Evolutionary conservation across 2,113 vertebrate species (phyloP), one percentile per base, ranked within the genome.

Genomic region (Bostrychus sinensis): DNA sequence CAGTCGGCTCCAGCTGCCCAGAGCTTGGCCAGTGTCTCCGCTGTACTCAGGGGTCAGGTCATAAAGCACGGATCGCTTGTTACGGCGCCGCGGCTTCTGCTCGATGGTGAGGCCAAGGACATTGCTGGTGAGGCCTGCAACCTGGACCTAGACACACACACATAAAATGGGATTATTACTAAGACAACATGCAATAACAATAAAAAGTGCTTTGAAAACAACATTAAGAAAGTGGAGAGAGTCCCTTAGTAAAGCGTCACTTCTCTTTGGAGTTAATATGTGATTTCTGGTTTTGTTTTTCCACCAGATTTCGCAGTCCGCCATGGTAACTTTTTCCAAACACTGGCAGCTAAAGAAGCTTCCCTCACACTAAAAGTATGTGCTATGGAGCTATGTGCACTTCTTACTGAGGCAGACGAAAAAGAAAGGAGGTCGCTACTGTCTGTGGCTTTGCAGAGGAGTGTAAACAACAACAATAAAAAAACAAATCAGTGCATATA

Each of bases 81-180:
- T 94, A 36, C 93, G 94, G 13, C 94, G 83, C 28, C 95, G 90
- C 0, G 97, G 97, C 63, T 99, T 99, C 84, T 96, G 91, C 91
- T 99, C 97, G 8, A 99, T 89, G 0, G 95, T 97, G 86, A 98
- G 71, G 7, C 94, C 85, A 12, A 93, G 82, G 48, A 97, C 92
- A 14, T 93, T 87, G 0, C 94, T 95, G 85, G 85, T 85, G 4
- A 94, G 90, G 13, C 96, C 96, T 7, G 93, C 92, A 16, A 98
- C 93, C 82, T 95, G 95, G 28, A 99, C 91, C 97, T 98, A n/a
- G n/a, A n/a, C n/a, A n/a, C n/a, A 86, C 0, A 4, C 14, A 28
- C 19, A 1, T 16, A 10, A 11, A 14, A 16, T 0, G 39, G 37
- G 11, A 16, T 32, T 1, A 32, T 32, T 32, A 32, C 5, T 1